Evolutionary conservation across 2,797 vertebrate genomes (phyloP).

Genomic region (Gallinago stenura): DNA sequence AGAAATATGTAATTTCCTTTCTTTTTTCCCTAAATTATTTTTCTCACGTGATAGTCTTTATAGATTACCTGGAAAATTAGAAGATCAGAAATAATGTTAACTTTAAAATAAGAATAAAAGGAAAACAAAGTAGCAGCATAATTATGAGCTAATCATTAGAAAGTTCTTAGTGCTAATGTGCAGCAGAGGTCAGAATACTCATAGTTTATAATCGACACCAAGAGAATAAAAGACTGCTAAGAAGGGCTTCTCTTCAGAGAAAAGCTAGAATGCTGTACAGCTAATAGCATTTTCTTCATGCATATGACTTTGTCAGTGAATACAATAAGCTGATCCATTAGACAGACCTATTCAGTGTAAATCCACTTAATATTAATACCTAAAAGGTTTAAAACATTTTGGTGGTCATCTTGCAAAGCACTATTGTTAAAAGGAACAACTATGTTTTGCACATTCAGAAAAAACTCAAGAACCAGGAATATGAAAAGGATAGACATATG

Average conservation of each 20-base stretch:
- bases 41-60: neutral
- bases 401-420: neutral
- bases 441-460: neutral
- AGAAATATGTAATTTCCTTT: neutral
- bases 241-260: neutral
- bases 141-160: constrained; percentile 17
- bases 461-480: neutral
- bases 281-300: constrained; percentile 53
- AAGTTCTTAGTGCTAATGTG: constrained; percentile 1
- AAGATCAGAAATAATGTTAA: constrained; percentile 8
- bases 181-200: constrained; percentile 11
- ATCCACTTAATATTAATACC: constrained; percentile 47
- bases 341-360: constrained; percentile 37
- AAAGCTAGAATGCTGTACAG: neutral
- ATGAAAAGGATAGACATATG: neutral
- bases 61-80: neutral
- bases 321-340: constrained; percentile 42
- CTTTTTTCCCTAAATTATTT: neutral
- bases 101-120: neutral
- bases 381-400: constrained; percentile 16
- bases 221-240: constrained; percentile 17
- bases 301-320: neutral
- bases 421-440: neutral
- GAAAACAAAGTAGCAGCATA: neutral
- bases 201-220: constrained; percentile 16